Evolutionary conservation across 2,888 invertebrate genomes (phyloP).

Genomic region (Hyposoter dolosus): DNA sequence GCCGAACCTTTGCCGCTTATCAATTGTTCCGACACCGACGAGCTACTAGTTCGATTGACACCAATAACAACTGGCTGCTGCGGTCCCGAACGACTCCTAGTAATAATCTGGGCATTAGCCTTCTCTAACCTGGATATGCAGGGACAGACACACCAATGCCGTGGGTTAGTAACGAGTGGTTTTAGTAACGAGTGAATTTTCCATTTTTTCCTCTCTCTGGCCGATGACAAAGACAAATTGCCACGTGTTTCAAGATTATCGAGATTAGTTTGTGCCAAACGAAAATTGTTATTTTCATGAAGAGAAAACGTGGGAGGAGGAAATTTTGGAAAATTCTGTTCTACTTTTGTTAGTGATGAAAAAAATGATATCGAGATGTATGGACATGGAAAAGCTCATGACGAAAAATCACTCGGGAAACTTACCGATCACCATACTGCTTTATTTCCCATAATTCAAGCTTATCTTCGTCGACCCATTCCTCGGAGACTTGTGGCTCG

Average conservation of each 20-base stretch:
- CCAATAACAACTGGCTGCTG: slow-evolving; percentile 86
- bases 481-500: slow-evolving; percentile 97
- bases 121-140: slow-evolving; percentile 87
- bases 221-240: not conserved
- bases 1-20: slow-evolving; percentile 88
- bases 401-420: not conserved
- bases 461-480: slow-evolving; percentile 98
- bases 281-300: not conserved
- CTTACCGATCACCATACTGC: slow-evolving; percentile 93
- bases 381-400: not conserved
- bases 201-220: not conserved
- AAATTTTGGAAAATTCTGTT: not conserved
- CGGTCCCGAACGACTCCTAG: slow-evolving; percentile 92
- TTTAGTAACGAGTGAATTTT: slow-evolving; percentile 70
- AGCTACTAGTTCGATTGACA: slow-evolving; percentile 79
- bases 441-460: slow-evolving; percentile 98
- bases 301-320: not conserved
- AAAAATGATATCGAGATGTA: not conserved
- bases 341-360: slow-evolving; percentile 48
- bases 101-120: slow-evolving; percentile 91
- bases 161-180: slow-evolving; percentile 81
- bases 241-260: not conserved
- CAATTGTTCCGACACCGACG: slow-evolving; percentile 77
- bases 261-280: not conserved
- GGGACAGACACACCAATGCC: slow-evolving; percentile 79